Percentiles rank a stretch among this genome's conserved stretches.
Conservation (phyloP, 2,888 invertebrate genomes). For the Hydropsyche betteni region DNA sequence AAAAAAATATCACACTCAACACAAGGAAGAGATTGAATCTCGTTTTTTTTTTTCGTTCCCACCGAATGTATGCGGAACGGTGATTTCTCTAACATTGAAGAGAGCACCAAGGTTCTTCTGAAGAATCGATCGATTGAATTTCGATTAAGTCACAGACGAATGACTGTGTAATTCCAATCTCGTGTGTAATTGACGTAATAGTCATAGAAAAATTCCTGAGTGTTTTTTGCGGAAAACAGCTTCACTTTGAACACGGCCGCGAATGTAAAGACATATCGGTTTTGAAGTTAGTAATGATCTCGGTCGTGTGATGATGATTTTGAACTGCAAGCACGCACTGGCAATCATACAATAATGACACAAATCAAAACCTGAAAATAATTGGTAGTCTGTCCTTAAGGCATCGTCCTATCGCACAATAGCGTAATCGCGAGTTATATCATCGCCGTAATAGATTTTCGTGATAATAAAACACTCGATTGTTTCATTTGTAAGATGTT, state of each 20-base stretch:
- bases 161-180: too few relatives aligned
- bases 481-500: background rate
- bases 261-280: too few relatives aligned
- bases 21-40: conserved; percentile 4
- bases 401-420: conserved; percentile 25
- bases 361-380: conserved; percentile 18
- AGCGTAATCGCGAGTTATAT: conserved; percentile 35
- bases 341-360: conserved; percentile 33
- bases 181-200: too few relatives aligned
- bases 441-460: conserved; percentile 37
- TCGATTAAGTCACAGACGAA: too few relatives aligned
- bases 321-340: conserved; percentile 20
- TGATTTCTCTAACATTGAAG: too few relatives aligned
- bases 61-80: too few relatives aligned
- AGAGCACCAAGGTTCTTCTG: too few relatives aligned
- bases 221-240: too few relatives aligned
- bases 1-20: background rate
- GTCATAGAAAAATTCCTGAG: too few relatives aligned
- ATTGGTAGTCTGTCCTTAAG: conserved; percentile 35
- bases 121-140: too few relatives aligned
- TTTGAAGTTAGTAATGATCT: background rate
- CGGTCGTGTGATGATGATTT: conserved; percentile 12
- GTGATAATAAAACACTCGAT: conserved; percentile 32
- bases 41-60: too few relatives aligned
- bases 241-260: too few relatives aligned